Evolutionary conservation across 1,140 invertebrate genomes (phyloP).

Genomic region (Drosophila arizonae): DNA sequence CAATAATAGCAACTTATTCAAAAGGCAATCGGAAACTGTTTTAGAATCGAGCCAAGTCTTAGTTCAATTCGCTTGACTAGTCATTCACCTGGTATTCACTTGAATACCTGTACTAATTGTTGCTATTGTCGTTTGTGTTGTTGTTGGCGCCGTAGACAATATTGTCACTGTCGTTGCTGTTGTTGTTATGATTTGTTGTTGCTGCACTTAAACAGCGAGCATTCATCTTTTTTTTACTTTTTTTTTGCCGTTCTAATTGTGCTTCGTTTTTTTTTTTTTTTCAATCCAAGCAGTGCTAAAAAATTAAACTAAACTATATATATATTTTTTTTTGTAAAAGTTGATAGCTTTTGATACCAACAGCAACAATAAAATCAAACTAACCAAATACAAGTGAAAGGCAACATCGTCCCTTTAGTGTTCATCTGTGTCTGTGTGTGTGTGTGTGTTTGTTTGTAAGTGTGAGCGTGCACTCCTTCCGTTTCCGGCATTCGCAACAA

Average conservation of each 20-base stretch:
- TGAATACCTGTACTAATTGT: slow-evolving; percentile 28
- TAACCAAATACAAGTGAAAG: slow-evolving; percentile 28
- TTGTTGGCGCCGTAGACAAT: slow-evolving; percentile 2
- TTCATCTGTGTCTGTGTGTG: slow-evolving; percentile 17
- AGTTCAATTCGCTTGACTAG: slow-evolving; percentile 26
- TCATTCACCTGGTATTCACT: slow-evolving; percentile 2
- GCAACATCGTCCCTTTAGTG: slow-evolving; percentile 64
- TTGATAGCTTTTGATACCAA: slow-evolving; percentile 36
- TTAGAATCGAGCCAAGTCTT: slow-evolving; percentile 32
- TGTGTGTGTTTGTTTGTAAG: slow-evolving; percentile 15
- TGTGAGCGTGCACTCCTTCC: slow-evolving; percentile 35
- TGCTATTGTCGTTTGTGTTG: slow-evolving; percentile 20
- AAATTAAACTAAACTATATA: slow-evolving; percentile 29
- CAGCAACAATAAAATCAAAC: slow-evolving; percentile 16
- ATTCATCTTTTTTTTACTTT: slow-evolving; percentile 18
- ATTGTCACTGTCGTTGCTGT: slow-evolving; percentile 19
- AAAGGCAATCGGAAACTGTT: slow-evolving; percentile 11
- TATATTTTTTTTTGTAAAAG: slow-evolving; percentile 34
- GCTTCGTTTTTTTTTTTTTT: background rate
- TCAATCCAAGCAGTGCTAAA: slow-evolving; percentile 32
- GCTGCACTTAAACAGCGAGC: background rate
- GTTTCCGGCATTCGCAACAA: slow-evolving; percentile 52
- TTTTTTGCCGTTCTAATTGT: slow-evolving; percentile 26
- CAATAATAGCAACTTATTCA: too few species aligned
- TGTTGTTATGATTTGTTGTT: slow-evolving; percentile 8